Evolutionary conservation across 2,888 invertebrate genomes (phyloP).

Genomic region (Archips xylosteana): DNA sequence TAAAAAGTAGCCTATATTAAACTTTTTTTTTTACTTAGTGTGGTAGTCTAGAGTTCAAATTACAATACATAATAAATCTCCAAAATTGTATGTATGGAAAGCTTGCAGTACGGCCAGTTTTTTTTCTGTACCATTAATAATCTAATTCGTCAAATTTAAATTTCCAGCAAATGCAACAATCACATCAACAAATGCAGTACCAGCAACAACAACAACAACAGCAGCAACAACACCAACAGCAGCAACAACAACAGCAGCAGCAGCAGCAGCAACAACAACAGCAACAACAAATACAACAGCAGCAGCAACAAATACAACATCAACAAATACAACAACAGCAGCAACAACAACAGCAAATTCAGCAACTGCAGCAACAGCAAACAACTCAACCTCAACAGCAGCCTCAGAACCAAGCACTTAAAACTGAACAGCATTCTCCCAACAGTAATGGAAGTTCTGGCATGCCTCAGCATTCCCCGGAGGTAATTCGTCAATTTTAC

Average conservation of each 20-base stretch:
- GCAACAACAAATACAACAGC: conserved; percentile 64
- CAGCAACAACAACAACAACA: conserved; percentile 63
- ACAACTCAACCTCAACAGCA: conserved; percentile 52
- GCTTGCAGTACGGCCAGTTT: background rate
- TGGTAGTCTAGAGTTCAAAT: too few relatives aligned
- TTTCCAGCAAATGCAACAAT: conserved; percentile 67
- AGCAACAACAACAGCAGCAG: conserved; percentile 59
- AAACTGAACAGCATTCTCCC: conserved; percentile 81
- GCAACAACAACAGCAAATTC: conserved; percentile 75
- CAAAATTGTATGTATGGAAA: too few relatives aligned
- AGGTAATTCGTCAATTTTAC: conserved; percentile 59
- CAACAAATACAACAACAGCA: conserved; percentile 66
- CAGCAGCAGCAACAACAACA: conserved; percentile 74
- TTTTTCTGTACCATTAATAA: background rate
- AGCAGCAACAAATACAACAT: conserved; percentile 63
- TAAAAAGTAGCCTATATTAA: too few relatives aligned
- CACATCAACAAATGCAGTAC: conserved; percentile 74
- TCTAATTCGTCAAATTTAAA: background rate
- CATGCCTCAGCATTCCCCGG: conserved; percentile 73
- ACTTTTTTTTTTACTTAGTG: too few relatives aligned
- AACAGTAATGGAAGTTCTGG: conserved; percentile 74
- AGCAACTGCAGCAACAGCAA: conserved; percentile 67
- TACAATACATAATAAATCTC: too few relatives aligned
- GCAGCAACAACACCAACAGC: conserved; percentile 70
- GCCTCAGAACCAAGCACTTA: conserved; percentile 61